Evolutionary conservation across 2,888 invertebrate species (phyloP).

Genomic region (Drosophila testacea): DNA sequence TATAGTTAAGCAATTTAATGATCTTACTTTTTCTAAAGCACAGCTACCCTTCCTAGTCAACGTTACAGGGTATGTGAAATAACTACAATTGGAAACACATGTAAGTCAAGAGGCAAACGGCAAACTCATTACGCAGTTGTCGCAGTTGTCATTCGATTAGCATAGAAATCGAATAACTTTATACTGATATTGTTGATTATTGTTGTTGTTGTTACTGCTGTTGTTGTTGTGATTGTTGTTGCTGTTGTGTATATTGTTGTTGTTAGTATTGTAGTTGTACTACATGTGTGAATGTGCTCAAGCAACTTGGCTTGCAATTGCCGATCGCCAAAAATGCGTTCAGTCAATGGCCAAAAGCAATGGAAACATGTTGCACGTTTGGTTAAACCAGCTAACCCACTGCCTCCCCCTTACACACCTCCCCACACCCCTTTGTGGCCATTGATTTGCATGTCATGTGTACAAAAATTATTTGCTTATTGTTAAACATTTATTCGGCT

Average conservation of each 20-base stretch:
- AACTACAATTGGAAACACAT: conserved; percentile 47
- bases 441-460: conserved; percentile 71
- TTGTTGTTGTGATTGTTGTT: conserved; percentile 3
- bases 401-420: background rate
- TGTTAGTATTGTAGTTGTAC: conserved; percentile 3
- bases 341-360: conserved; percentile 29
- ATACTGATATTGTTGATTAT: conserved; percentile 20
- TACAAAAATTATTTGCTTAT: conserved; percentile 65
- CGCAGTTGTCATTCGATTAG: conserved; percentile 72
- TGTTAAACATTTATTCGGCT: conserved; percentile 55
- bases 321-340: conserved; percentile 51
- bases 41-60: background rate
- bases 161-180: conserved; percentile 68
- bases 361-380: conserved; percentile 52
- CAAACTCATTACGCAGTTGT: conserved; percentile 73
- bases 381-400: conserved; percentile 39
- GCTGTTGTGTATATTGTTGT: too few species aligned
- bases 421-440: conserved; percentile 1
- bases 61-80: conserved; percentile 21
- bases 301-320: conserved; percentile 24
- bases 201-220: conserved; percentile 3
- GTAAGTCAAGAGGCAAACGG: conserved; percentile 68
- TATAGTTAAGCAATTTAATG: too few species aligned
- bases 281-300: conserved; percentile 15
- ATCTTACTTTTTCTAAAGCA: too few species aligned